Base-by-base conservation (phyloP, 35 echinoderm and acorn worm species). In the Amphiura filiformis region DNA sequence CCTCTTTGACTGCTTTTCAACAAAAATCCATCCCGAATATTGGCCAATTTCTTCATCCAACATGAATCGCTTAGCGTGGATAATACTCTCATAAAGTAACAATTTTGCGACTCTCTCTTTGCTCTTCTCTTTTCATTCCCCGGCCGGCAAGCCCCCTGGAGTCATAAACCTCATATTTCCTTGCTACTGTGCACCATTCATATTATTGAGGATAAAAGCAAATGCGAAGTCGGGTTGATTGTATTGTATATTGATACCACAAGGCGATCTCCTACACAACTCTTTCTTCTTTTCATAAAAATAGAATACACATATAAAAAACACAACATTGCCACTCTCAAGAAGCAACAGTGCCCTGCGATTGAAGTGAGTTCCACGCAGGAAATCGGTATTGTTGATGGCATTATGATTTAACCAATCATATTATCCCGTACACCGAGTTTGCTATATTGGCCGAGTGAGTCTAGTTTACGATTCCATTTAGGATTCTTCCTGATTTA, bases 361-460 rank as follows among this genome's bases (percentile, higher is more conserved):
- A 70, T 18, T 70, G 61, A 70, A 23, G 26, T 17, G 2, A 70
- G 26, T 70, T 70, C 28, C 26, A n/a, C 61, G 26, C 61, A 70
- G 61, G 61, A 70, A 70, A 70, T n/a, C 1, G 11, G 26, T n/a
- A 70, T 70, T 70, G 61, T 70, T 13, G 61, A 70, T 70, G 11
- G 61, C 61, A 70, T 70, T 70, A 70, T 70, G 61, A 70, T 70
- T 70, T 18, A 30, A 30, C 61, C 61, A 70, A 70, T 70, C 61
- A 70, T 23, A 30, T 70, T 70, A 70, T 70, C 26, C 61, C 61
- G 17, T 70, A 30, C 61, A 30, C 61, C 2, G 61, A 4, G 7
- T 15, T 70, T 23, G 61, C 61, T 70, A 70, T 70, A 70, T 70
- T 70, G 61, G 61, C 61, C 61, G 28, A 70, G 61, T n/a, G 28